These are phyloP conservation scores for Podarcis raffonei DNA, from an alignment of 2,113 vertebrate genomes.

Conservation along the genomic window DNA sequence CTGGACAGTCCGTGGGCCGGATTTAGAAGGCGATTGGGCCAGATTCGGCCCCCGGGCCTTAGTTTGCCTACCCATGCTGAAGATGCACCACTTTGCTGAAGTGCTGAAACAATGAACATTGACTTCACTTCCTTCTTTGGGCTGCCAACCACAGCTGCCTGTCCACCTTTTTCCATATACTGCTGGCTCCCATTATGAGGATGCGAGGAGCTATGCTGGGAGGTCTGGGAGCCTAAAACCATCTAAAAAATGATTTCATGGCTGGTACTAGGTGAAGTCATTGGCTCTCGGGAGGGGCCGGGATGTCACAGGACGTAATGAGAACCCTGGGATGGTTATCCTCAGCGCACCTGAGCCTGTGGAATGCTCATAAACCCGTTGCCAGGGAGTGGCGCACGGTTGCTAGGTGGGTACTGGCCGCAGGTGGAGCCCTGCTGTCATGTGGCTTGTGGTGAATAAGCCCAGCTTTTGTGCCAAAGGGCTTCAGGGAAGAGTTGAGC, in stretches of 20 bases:
- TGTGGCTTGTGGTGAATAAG: not conserved
- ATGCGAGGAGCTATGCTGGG: not conserved
- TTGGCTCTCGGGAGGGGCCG: not conserved
- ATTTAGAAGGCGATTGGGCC: too few relatives aligned
- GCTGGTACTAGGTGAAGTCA: not conserved
- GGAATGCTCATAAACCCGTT: slow-evolving; percentile 17
- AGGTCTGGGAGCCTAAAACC: not conserved
- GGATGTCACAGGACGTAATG: not conserved
- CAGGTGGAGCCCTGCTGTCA: slow-evolving; percentile 3
- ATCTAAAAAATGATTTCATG: not conserved
- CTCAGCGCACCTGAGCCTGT: not conserved
- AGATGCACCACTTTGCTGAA: not conserved
- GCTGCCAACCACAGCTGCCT: not conserved
- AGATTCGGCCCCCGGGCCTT: accelerated
- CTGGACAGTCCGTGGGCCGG: too few relatives aligned
- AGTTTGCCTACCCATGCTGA: not conserved
- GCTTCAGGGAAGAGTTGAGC: not conserved
- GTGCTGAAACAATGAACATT: not conserved
- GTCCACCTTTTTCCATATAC: too few relatives aligned
- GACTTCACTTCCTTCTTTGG: not conserved
- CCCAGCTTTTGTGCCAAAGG: not conserved
- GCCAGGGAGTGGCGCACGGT: not conserved
- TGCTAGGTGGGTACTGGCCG: slow-evolving; percentile 4
- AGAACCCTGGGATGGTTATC: not conserved
- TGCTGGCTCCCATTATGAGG: not conserved